Evolutionary conservation across 2,797 vertebrate genomes (phyloP).

Genomic region (Corythornis leucogaster): DNA sequence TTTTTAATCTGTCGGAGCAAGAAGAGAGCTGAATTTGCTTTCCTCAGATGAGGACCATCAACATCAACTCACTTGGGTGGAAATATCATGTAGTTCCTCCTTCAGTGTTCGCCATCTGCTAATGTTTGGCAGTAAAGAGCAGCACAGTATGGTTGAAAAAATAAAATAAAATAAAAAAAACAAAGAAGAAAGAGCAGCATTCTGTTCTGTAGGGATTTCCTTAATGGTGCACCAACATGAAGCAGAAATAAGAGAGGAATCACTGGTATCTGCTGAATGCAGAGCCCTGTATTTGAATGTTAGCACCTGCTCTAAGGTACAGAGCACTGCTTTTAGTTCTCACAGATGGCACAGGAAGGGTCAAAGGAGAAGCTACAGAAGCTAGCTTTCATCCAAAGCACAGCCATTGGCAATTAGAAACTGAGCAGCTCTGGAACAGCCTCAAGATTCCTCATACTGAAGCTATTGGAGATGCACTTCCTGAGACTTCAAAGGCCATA

Average conservation of each 20-base stretch:
- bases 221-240: not conserved
- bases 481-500: conserved; percentile 55
- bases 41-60: not conserved
- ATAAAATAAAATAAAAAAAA: not conserved
- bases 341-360: not conserved
- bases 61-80: not conserved
- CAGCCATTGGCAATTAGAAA: conserved; percentile 31
- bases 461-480: conserved; percentile 52
- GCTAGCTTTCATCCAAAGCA: conserved; percentile 15
- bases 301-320: conserved; percentile 47
- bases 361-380: conserved; percentile 1
- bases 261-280: not conserved
- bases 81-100: not conserved
- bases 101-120: not conserved
- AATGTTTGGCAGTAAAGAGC: not conserved
- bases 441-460: conserved; percentile 46
- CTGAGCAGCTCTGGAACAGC: conserved; percentile 41
- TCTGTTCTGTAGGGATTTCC: not conserved
- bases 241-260: conserved; percentile 20
- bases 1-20: not conserved
- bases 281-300: conserved; percentile 16
- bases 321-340: not conserved
- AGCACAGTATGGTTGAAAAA: not conserved
- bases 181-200: not conserved
- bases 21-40: not conserved